Evolutionary conservation across 2,113 vertebrate species (phyloP).

Genomic region (Bubo bubo): DNA sequence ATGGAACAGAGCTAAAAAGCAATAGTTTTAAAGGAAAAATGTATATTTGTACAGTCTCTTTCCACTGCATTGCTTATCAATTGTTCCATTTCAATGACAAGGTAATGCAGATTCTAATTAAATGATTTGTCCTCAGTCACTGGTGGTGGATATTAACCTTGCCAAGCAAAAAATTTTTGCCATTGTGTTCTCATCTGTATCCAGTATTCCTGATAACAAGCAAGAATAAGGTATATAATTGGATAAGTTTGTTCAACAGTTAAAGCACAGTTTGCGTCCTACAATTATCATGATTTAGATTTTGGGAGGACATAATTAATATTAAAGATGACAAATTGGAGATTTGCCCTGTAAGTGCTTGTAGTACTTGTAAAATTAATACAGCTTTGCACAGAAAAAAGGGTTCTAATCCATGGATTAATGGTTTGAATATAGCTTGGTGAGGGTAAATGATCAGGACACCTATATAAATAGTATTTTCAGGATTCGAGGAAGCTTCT

Average conservation of each 20-base stretch:
- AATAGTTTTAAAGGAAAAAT: not conserved
- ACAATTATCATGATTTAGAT: not conserved
- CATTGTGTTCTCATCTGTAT: not conserved
- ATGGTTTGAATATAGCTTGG: not conserved
- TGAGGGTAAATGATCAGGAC: not conserved
- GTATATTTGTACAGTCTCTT: not conserved
- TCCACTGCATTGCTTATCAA: not conserved
- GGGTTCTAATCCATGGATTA: not conserved
- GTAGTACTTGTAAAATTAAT: not conserved
- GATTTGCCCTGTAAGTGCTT: not conserved
- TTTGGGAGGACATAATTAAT: not conserved
- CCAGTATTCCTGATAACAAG: not conserved
- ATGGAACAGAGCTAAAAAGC: not conserved
- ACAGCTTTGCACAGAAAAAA: not conserved
- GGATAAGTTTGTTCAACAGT: not conserved
- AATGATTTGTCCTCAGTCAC: not conserved
- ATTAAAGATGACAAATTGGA: not conserved
- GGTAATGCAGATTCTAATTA: not conserved
- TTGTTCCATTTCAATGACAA: not conserved
- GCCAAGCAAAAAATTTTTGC: not conserved
- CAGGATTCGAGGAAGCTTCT: not conserved
- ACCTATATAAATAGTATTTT: not conserved
- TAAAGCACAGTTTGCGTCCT: not conserved
- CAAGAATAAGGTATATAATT: not conserved
- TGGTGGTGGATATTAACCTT: not conserved